Evolutionary conservation across 1,140 invertebrate genomes (phyloP), one percentile per base, ranked within the genome.

Genomic region (Monochamus saltuarius): DNA sequence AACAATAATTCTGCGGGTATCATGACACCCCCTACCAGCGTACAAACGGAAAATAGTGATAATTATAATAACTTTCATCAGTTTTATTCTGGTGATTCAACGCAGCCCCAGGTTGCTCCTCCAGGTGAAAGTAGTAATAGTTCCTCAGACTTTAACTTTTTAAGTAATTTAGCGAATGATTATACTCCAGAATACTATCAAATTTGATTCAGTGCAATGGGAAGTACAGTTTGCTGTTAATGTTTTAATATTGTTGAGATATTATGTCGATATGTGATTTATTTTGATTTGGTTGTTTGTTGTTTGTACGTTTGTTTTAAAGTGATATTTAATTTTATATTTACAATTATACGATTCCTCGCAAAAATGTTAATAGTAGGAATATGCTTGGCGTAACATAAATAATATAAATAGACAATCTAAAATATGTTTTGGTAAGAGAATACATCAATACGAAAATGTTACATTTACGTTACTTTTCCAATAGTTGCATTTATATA

Each of bases 131-230:
- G 92, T 76, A 92, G 89, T 65, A 93, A 93, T 72, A 92, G 89
- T 70, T 93, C 90, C 1, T 92, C 91, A 7, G 92, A 95, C 73
- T 94, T 95, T 75, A 94, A 94, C 75, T 95, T 95, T 70, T 82
- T 95, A 39, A 92, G 90, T 70, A 94, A 92, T 72, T 80, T 95
- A 67, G 91, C 91, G 52, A 94, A 92, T 76, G 92, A 94, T 70
- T 94, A 94, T 74, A 90, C 89, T 1, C 92, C 91, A 0, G 92
- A 95, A 75, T 95, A 95, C 75, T 94, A 94, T 79, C 89, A 91
- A 77, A 88, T 92, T 78, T 88, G 86, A 75, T 74, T 68, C 45
- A 68, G 72, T 73, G 70, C 65, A 71, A 73, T 73, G 39, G 61
- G 56, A 53, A 57, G 64, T 40, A 16, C 46, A 17, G 37, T 64